phyloP scores from a whole-genome alignment of 2,888 invertebrate genomes.

The Yponomeuta plumbellus region DNA sequence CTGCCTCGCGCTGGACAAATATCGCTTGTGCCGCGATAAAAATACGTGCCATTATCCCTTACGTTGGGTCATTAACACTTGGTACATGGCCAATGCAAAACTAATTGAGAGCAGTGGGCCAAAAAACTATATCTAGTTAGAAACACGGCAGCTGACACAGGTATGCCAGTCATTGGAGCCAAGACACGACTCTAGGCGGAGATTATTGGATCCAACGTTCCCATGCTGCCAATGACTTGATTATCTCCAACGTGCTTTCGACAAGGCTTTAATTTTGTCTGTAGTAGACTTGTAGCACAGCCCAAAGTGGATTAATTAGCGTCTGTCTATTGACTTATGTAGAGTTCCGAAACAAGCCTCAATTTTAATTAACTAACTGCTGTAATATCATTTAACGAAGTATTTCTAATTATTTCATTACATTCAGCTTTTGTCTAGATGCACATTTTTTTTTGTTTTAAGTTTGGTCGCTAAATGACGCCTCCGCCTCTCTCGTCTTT shows the following conservation, averaged over 20 bases:
- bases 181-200: background rate
- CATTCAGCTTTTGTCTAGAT: too few relatives aligned
- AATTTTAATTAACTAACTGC: too few relatives aligned
- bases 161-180: slow-evolving; percentile 3
- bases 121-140: slow-evolving; percentile 49
- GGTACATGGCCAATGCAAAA: slow-evolving; percentile 66
- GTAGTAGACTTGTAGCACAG: too few relatives aligned
- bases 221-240: background rate
- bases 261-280: background rate
- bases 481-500: too few relatives aligned
- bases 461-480: too few relatives aligned
- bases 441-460: too few relatives aligned
- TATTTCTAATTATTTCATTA: too few relatives aligned
- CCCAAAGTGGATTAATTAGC: too few relatives aligned
- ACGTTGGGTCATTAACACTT: slow-evolving; percentile 52
- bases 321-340: too few relatives aligned
- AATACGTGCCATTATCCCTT: slow-evolving; percentile 13
- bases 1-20: background rate
- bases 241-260: background rate
- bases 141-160: slow-evolving; percentile 19
- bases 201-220: slow-evolving; percentile 9
- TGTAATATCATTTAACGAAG: too few relatives aligned
- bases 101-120: slow-evolving; percentile 62
- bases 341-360: too few relatives aligned
- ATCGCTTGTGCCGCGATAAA: background rate